phyloP scores from a whole-genome alignment of 2,888 invertebrate genomes.

The Lasioglossum morio region DNA sequence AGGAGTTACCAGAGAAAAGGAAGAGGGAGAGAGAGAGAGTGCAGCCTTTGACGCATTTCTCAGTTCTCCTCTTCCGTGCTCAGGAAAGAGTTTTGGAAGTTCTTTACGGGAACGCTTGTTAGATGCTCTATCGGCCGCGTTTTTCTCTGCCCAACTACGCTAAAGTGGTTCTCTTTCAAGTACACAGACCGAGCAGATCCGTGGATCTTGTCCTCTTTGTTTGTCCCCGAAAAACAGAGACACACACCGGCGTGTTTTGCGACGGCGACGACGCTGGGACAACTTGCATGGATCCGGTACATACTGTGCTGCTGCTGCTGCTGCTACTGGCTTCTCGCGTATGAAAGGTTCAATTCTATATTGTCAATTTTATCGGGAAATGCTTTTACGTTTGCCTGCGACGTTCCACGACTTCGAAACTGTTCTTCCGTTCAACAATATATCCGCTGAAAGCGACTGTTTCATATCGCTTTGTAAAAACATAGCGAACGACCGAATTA shows the following conservation, averaged over 20 bases:
- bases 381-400: background rate
- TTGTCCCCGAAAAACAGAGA: background rate
- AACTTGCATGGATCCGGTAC: background rate
- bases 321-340: background rate
- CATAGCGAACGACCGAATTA: background rate
- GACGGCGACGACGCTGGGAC: background rate
- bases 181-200: slow-evolving; percentile 6
- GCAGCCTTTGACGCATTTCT: slow-evolving; percentile 2
- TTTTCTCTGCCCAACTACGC: background rate
- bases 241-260: background rate
- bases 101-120: slow-evolving; percentile 31
- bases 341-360: background rate
- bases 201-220: background rate
- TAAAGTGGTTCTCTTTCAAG: slow-evolving; percentile 39
- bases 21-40: background rate
- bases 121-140: slow-evolving; percentile 26
- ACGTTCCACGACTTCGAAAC: background rate
- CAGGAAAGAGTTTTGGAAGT: slow-evolving; percentile 35
- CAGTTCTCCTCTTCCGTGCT: background rate
- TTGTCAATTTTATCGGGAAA: slow-evolving; percentile 5
- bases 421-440: background rate
- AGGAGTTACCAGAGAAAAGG: background rate
- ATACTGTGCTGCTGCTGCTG: background rate
- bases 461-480: background rate
- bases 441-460: background rate